Conservation (phyloP, 2,888 invertebrate species). For the Sicus ferrugineus region DNA sequence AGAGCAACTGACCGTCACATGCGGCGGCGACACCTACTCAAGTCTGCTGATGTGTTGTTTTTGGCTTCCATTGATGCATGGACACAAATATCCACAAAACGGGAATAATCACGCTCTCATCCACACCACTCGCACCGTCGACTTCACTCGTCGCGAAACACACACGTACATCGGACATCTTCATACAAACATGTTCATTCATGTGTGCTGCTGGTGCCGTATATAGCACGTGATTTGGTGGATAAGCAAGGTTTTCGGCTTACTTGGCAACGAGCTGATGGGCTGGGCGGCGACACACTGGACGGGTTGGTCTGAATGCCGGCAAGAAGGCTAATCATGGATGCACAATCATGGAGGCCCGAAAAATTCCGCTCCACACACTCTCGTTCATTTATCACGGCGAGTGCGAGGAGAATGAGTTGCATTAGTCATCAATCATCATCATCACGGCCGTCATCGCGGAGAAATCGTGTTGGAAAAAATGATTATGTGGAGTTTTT, state of each 20-base stretch:
- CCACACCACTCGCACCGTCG: neutral
- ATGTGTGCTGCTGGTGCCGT: neutral
- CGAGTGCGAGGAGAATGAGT: neutral
- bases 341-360: neutral
- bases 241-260: neutral
- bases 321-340: conserved; percentile 7
- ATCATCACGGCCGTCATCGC: neutral
- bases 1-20: conserved; percentile 7
- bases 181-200: neutral
- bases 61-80: conserved; percentile 1
- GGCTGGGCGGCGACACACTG: neutral
- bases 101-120: neutral
- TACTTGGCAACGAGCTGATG: neutral
- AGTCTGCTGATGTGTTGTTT: neutral
- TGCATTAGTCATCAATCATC: conserved; percentile 11
- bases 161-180: neutral
- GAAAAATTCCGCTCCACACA: neutral
- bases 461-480: conserved; percentile 2
- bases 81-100: neutral
- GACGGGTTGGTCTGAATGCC: neutral
- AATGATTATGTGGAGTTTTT: neutral
- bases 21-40: neutral
- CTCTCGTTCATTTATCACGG: neutral
- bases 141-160: neutral
- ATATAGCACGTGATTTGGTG: neutral